Conservation (phyloP, 2,113 vertebrate species). For the Dasyprocta punctata region DNA sequence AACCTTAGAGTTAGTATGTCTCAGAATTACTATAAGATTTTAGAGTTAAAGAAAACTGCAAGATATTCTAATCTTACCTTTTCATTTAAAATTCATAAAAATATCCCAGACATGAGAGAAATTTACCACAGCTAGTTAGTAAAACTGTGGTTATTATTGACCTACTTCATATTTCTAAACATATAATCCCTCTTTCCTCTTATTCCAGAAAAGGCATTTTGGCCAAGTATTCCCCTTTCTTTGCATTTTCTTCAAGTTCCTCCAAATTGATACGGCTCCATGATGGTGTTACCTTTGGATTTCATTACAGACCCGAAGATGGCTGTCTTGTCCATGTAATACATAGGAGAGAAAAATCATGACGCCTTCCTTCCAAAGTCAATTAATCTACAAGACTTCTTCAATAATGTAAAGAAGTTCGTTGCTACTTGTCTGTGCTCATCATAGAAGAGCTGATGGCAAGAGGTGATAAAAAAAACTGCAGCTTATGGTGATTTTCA, state of each 20-base stretch:
- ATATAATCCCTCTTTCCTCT: neutral
- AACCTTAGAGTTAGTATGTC: neutral
- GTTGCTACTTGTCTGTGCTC: constrained; percentile 10
- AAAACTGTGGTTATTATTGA: constrained; percentile 47
- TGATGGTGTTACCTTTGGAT: neutral
- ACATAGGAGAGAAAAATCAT: neutral
- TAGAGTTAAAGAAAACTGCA: constrained; percentile 29
- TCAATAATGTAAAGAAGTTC: constrained; percentile 25
- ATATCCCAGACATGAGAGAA: neutral
- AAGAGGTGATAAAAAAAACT: constrained; percentile 46
- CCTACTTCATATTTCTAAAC: constrained; percentile 27
- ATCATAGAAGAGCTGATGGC: constrained; percentile 24
- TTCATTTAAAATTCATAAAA: constrained; percentile 22
- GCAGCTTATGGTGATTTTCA: constrained; percentile 25
- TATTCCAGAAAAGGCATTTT: neutral
- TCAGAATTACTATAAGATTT: constrained; percentile 25
- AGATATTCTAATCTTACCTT: neutral
- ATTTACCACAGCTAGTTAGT: neutral
- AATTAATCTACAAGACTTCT: constrained; percentile 37
- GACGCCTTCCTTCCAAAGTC: constrained; percentile 55
- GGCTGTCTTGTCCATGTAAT: neutral
- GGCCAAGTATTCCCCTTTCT: neutral
- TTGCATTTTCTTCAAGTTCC: constrained; percentile 10
- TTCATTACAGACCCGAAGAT: neutral
- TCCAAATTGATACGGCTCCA: neutral